phyloP scores from a whole-genome alignment of 2,888 invertebrate genomes.

The Steinernema carpocapsae region DNA sequence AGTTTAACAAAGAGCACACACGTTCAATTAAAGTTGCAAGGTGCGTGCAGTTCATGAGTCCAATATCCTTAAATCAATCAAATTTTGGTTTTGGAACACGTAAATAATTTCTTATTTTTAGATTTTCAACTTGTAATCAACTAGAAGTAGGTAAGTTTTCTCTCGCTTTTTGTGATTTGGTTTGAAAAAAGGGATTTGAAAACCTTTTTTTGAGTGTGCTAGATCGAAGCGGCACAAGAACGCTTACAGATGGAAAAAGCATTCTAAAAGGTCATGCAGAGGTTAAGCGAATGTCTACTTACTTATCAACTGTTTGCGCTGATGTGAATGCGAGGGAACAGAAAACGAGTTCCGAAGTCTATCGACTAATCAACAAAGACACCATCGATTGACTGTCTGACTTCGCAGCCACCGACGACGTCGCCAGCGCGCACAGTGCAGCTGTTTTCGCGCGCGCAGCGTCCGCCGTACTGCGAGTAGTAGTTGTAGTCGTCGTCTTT shows the following conservation, averaged over 20 bases:
- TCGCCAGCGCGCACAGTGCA: slow-evolving; percentile 1
- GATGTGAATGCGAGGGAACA: not conserved
- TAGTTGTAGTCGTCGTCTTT: not conserved
- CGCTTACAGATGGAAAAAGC: not conserved
- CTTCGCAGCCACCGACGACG: slow-evolving; percentile 16
- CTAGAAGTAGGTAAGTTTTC: no score
- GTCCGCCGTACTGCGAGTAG: not conserved
- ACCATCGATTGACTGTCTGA: slow-evolving; percentile 33
- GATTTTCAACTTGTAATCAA: no score
- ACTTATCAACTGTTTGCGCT: slow-evolving; percentile 29
- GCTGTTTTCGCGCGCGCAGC: slow-evolving; percentile 27
- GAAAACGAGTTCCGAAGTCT: slow-evolving; percentile 35
- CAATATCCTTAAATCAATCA: no score
- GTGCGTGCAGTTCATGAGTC: no score
- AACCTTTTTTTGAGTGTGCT: no score
- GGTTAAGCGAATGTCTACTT: slow-evolving; percentile 5
- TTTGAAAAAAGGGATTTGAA: no score
- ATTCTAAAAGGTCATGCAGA: not conserved
- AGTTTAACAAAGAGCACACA: no score
- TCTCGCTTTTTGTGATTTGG: no score
- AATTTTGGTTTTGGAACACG: no score
- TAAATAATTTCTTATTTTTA: no score
- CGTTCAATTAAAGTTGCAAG: no score
- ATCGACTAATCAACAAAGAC: slow-evolving; percentile 33
- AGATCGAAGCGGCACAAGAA: not conserved